Evolutionary conservation across 37 sponge, comb jelly and placozoan species (phyloP).

Genomic region (Agelas oroides): DNA sequence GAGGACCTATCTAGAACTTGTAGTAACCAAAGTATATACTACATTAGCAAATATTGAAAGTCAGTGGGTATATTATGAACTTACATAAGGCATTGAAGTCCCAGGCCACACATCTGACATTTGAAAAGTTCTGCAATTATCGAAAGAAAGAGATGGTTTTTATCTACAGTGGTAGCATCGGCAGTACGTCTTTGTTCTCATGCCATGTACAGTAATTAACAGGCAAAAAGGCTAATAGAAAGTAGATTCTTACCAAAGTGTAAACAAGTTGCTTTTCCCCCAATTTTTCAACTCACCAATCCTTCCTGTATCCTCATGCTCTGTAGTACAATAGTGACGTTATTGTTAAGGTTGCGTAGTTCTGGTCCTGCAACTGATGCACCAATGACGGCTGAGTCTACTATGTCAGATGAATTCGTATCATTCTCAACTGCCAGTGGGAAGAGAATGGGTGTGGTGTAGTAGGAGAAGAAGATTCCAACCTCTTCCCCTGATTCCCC

Average conservation of each 20-base stretch:
- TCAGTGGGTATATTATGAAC: too few relatives aligned
- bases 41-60: too few relatives aligned
- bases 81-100: conserved; percentile 35
- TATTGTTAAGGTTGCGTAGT: background rate
- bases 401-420: background rate
- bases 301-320: conserved; percentile 1
- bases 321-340: conserved; percentile 34
- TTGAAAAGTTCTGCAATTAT: conserved; percentile 33
- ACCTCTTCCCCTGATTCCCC: background rate
- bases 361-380: conserved; percentile 17
- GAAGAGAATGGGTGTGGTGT: conserved; percentile 35
- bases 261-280: too few relatives aligned
- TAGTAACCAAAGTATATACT: too few relatives aligned
- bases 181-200: too few relatives aligned
- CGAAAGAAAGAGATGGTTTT: too few relatives aligned
- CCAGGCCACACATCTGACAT: conserved; percentile 63
- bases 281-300: background rate
- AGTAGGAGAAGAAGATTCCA: conserved; percentile 36
- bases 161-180: too few relatives aligned
- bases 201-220: too few relatives aligned
- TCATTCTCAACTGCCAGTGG: conserved; percentile 16
- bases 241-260: too few relatives aligned
- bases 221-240: too few relatives aligned
- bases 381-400: conserved; percentile 43
- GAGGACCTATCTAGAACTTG: too few relatives aligned